Base-by-base conservation (phyloP, 2,888 invertebrate species). In the Thymelicus sylvestris region DNA sequence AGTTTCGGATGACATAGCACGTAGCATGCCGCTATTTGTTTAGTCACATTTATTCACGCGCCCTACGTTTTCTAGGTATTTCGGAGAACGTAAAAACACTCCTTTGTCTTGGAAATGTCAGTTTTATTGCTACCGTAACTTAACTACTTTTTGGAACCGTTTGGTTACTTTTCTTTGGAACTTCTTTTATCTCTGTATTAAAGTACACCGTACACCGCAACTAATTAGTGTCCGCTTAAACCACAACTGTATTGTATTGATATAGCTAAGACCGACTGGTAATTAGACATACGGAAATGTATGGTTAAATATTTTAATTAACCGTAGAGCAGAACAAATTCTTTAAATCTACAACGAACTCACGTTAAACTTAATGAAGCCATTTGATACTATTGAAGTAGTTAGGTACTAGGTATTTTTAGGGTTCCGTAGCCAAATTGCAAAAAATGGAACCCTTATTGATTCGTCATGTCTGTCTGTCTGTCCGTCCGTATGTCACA, bases 121-220 rank as follows among this genome's bases (percentile, higher is more conserved):
- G 77, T 86, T 92, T 89, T 91, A 90, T 90, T 86, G 89, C 90
- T 87, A 90, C 90, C 82, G 86, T 86, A 85, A 84, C 85, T 81
- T 82, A 84, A 57, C 24, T 64, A 60, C 67, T 63, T 66, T 71
- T 66, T 10, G 71, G 65, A 31, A 71, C 65, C 61, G 59, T 70
- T 66, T 55, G 60, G 41, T 66, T 59, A 69, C 19, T 39, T 59
- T 70, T 65, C 64, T 70, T 48, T 60, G 59, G 50, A 65, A 60
- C 12, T 59, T 65, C 59, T 39, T 70, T 70, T 70, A 63, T 41
- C 48, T 57, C 65, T 24, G 41, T 41, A 69, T 65, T 59, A 64
- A 69, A 41, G 50, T 50, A 50, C 41, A 41, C 24, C 69, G 59
- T 65, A 24, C 64, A 60, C 69, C 50, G 69, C 24, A 24, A 70